Conservation (phyloP, 1,140 invertebrate genomes). For the Halyomorpha halys region DNA sequence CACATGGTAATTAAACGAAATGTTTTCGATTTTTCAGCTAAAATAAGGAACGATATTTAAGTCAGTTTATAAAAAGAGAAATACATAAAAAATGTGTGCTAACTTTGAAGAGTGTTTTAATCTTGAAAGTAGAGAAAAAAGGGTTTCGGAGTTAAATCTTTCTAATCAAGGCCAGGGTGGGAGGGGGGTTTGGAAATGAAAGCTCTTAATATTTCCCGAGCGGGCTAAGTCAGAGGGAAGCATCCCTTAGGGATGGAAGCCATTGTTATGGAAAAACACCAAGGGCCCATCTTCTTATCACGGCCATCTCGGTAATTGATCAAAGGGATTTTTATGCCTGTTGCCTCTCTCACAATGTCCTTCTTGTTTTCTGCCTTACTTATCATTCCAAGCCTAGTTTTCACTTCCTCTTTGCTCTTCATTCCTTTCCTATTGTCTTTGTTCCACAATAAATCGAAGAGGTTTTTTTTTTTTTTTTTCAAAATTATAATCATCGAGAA, state of each 20-base stretch:
- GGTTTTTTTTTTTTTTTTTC: too few species aligned
- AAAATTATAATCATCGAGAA: too few species aligned
- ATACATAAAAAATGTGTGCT: too few species aligned
- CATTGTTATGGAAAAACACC: constrained; percentile 7
- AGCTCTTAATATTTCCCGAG: constrained; percentile 11
- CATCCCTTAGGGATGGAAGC: background rate
- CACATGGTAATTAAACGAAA: too few species aligned
- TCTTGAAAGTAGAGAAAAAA: background rate
- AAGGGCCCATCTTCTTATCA: background rate
- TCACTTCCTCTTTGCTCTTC: background rate
- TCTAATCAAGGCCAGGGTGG: background rate
- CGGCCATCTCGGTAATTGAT: constrained; percentile 9
- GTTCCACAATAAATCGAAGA: too few species aligned
- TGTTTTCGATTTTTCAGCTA: too few species aligned
- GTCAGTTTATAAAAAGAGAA: too few species aligned
- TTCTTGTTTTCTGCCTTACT: too few species aligned
- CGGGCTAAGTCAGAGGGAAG: constrained; percentile 3
- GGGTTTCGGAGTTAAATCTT: background rate
- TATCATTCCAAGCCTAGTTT: background rate
- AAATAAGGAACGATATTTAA: too few species aligned
- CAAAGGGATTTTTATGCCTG: constrained; percentile 3
- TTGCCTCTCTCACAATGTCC: too few species aligned
- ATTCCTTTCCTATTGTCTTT: background rate
- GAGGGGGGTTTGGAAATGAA: background rate
- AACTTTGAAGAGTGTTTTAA: too few species aligned